Evolutionary conservation across 2,888 invertebrate genomes (phyloP), one percentile per base, ranked within the genome.

Genomic region (Drosophila anomalata): DNA sequence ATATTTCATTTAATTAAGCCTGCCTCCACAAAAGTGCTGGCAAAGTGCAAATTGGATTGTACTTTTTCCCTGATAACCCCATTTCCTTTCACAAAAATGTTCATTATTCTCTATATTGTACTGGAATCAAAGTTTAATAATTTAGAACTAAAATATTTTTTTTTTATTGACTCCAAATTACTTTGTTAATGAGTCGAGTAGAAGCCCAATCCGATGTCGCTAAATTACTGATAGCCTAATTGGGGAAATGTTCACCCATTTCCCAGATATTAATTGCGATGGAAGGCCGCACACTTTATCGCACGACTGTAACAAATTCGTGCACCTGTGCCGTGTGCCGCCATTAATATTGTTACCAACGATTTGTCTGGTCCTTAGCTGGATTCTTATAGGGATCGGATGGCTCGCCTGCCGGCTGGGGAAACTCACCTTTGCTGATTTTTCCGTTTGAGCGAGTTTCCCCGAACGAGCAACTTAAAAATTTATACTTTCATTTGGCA

Each of bases 1-100:
- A 69, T 69, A 69, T 71, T 69, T 69, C 54, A 69, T 69, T 69
- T 69, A 69, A 69, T 69, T 69, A 69, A 39, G 17, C 53, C 44
- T 42, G 3, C 48, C 47, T 39, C 20, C 39, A 31, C 20, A 26
- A 58, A 50, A 24, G 6, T n/a, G n/a, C 33, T 33, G 51, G 46
- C 12, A 11, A 22, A 60, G 22, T 14, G 24, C 5, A n/a, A 26
- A 14, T 39, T 47, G 46, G 61, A 29, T 47, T 48, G 42, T 42
- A 24, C 33, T 22, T 17, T 62, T 12, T 14, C 50, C 50, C 48
- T 50, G 42, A 24, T 29, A 69, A 36, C 29, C 12, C 31, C 52
- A 42, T 53, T 53, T 41, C 24, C 29, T 24, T 42, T 41, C 11
- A 7, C 6, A n/a, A 14, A 11, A 4, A 1, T 22, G 4, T 3